Percentiles rank a stretch among this genome's conserved stretches.
phyloP scores from a whole-genome alignment of 2,888 invertebrate species.

The Philereme vetulata region DNA sequence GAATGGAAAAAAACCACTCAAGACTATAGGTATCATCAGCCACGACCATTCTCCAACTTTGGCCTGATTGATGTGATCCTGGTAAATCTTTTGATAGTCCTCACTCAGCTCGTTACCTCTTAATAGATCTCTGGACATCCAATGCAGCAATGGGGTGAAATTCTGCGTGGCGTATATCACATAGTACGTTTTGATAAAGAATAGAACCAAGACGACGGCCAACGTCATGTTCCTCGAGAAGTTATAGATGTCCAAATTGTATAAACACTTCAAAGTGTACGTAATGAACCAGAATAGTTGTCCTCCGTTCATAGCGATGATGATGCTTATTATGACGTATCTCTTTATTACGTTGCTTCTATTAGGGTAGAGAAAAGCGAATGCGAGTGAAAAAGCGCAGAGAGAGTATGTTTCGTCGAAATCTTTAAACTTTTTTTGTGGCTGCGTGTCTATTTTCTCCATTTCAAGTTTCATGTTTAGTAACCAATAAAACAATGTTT shows the following conservation, averaged over 20 bases:
- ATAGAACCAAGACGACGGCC: conserved; percentile 53
- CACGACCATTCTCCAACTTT: conserved; percentile 54
- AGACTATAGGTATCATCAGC: conserved; percentile 56
- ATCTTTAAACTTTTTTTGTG: conserved; percentile 50
- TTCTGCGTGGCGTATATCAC: conserved; percentile 50
- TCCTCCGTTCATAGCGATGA: conserved; percentile 46
- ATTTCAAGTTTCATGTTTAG: conserved; percentile 37
- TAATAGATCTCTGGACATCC: conserved; percentile 57
- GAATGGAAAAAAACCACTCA: conserved; percentile 59
- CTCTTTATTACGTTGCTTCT: conserved; percentile 47
- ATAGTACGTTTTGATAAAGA: conserved; percentile 64
- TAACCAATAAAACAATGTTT: background rate
- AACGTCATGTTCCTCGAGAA: conserved; percentile 60
- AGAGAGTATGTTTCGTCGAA: conserved; percentile 61
- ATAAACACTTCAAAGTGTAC: conserved; percentile 55
- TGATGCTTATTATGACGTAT: conserved; percentile 36
- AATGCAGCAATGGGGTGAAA: conserved; percentile 52
- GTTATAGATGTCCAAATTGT: conserved; percentile 55
- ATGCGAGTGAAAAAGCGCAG: conserved; percentile 60
- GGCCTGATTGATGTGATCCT: conserved; percentile 52
- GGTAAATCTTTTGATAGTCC: conserved; percentile 57
- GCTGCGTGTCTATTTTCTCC: conserved; percentile 25
- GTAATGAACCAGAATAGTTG: conserved; percentile 59
- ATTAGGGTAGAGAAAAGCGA: conserved; percentile 64
- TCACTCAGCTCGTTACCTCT: conserved; percentile 55